Evolutionary conservation across 1,140 invertebrate genomes (phyloP).

Genomic region (Spodoptera frugiperda): DNA sequence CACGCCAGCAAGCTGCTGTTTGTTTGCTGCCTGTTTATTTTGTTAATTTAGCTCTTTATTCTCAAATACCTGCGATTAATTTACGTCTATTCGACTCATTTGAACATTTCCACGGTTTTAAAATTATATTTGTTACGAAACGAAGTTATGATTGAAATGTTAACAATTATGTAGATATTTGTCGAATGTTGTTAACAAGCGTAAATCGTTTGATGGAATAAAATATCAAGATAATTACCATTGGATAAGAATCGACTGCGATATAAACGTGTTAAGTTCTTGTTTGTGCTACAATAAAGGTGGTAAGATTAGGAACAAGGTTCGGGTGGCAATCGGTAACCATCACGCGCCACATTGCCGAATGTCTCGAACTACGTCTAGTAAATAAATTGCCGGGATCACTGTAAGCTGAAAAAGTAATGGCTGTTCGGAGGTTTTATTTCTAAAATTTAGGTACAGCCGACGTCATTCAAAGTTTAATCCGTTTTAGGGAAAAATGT

Average conservation of each 20-base stretch:
- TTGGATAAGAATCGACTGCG: too few relatives aligned
- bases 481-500: too few relatives aligned
- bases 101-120: not conserved
- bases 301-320: too few relatives aligned
- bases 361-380: not conserved
- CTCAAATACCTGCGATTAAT: conserved; percentile 27
- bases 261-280: too few relatives aligned
- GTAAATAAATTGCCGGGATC: conserved; percentile 12
- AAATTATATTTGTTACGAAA: not conserved
- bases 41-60: conserved; percentile 63
- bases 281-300: too few relatives aligned
- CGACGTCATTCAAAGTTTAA: too few relatives aligned
- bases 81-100: conserved; percentile 29
- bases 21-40: conserved; percentile 63
- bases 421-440: not conserved
- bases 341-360: not conserved
- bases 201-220: too few relatives aligned
- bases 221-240: too few relatives aligned
- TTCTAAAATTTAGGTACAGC: not conserved
- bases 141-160: not conserved
- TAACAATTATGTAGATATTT: not conserved
- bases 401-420: not conserved
- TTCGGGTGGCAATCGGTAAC: too few relatives aligned
- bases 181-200: too few relatives aligned
- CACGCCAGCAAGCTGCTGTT: conserved; percentile 44